A percentile compares a stretch with the other conserved stretches of the same genome.
Conservation (phyloP, 2,113 vertebrate genomes). For the Sterrhoptilus dennistouni region DNA sequence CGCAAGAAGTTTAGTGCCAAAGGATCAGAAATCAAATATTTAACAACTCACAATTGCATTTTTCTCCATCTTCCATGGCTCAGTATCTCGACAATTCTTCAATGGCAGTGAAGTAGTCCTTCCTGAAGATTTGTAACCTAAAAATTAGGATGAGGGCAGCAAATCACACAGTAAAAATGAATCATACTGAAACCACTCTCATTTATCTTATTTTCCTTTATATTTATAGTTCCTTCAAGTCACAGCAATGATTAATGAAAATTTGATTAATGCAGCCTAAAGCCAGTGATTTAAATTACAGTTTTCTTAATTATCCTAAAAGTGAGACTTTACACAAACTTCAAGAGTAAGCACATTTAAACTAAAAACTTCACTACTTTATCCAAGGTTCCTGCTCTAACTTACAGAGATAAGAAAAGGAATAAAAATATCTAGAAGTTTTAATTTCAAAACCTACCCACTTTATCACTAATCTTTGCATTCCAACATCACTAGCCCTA, state of each 20-base stretch:
- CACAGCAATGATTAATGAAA: slow-evolving; percentile 1
- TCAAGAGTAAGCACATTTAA: not conserved
- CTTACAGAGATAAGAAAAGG: not conserved
- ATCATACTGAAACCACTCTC: not conserved
- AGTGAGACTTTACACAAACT: not conserved
- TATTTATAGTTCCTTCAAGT: not conserved
- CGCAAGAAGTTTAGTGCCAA: not conserved
- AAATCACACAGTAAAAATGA: not conserved
- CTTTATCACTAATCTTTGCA: not conserved
- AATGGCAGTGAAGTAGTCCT: slow-evolving; percentile 20
- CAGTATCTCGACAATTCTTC: slow-evolving; percentile 23
- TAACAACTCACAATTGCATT: slow-evolving; percentile 61
- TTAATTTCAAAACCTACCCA: not conserved
- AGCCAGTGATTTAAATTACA: not conserved
- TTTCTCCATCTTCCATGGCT: slow-evolving; percentile 61
- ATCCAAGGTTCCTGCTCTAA: not conserved
- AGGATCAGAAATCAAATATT: not conserved
- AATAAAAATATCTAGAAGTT: not conserved
- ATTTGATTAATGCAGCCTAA: not conserved
- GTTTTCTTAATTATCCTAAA: not conserved
- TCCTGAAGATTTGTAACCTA: slow-evolving; percentile 65
- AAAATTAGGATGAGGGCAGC: slow-evolving; percentile 19
- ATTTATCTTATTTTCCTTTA: not conserved
- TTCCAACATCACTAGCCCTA: not conserved
- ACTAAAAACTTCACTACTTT: not conserved